Base-by-base conservation (phyloP, 2,888 invertebrate genomes). In the Ecliptopera silaceata region DNA sequence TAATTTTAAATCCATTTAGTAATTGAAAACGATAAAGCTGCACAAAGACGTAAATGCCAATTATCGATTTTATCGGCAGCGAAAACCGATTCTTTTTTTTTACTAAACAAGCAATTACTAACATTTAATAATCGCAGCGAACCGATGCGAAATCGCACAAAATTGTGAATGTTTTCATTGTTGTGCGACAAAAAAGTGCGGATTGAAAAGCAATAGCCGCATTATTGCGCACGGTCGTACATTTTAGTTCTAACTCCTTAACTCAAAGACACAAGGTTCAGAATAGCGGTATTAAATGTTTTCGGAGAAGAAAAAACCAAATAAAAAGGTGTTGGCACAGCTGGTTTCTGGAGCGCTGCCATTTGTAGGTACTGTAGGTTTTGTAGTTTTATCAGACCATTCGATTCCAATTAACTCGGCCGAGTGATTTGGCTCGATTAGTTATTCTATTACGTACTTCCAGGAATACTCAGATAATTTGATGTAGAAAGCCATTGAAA, bases 261-360 rank as follows among this genome's bases (percentile, higher is more conserved):
- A 10, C 8, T 6, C 12, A 0, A 41, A 4, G 36, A 31, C 10
- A 22, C 32, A 66, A 55, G 64, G 61, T 56, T 63, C 47, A 50
- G 48, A 57, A 46, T 60, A 29, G 64, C 48, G 18, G 55, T 51
- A 79, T 79, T 77, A 51, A 63, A 74, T 68, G 66, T 74, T 76
- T 80, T 80, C 77, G 75, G 57, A 46, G 41, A 34, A 43, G 53
- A 70, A 72, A 72, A 69, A 72, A 72, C 70, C 68, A 70, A 72
- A 59, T 76, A 77, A 68, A 47, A 74, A 76, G 72, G 68, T 75
- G 75, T 79, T 80, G 67, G 75, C 69, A 77, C 86, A 86, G 85
- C 86, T 86, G 84, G 74, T 65, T 67, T 67, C 56, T 70, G 61
- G 63, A 66, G 69, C 71, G 66, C 68, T 79, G 73, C 74, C 77